Base-by-base conservation (phyloP, 2,888 invertebrate species). In the Lordiphosa fenestrarum region DNA sequence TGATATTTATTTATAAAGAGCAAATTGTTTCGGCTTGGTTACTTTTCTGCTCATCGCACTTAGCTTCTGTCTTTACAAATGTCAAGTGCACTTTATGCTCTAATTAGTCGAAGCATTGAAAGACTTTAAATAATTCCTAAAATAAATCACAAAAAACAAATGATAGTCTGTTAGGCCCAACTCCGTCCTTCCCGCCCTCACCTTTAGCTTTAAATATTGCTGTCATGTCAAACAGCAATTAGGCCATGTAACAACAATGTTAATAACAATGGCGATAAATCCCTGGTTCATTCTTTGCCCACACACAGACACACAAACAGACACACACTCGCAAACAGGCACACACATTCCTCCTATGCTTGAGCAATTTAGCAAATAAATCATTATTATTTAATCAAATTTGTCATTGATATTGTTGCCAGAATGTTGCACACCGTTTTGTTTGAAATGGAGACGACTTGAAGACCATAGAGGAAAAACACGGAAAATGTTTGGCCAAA, bases 341-440 rank as follows among this genome's bases (percentile, higher is more conserved):
- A 61, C 40, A 58, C 59, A 58, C 65, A 65, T 53, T 59, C 47
- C 60, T 59, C 47, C 60, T 64, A 78, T 76, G 72, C 83, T 83
- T 80, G 81, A 78, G 77, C 77, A 76, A 80, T 83, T 83, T 69
- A 66, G 52, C 77, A 76, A 68, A 81, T 83, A 83, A 84, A 81
- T 84, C 81, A 80, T 84, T 84, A 81, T 84, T 84, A 80, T 80
- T 84, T 80, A 81, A 80, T 72, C 80, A 80, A 80, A 80, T 80
- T 80, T 80, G 84, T 84, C 80, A 84, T 73, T 84, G 80, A 80
- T 84, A 80, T 70, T 68, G 75, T 52, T 56, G 41, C 55, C 44
- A 63, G 62, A 63, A 63, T 58, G 64, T 66, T 66, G 66, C 66
- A 59, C 66, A 54, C 68, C 63, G 65, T 63, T 64, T 63, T 21